phyloP scores from a whole-genome alignment of 2,888 invertebrate genomes.

The Cryptus viduatorius region DNA sequence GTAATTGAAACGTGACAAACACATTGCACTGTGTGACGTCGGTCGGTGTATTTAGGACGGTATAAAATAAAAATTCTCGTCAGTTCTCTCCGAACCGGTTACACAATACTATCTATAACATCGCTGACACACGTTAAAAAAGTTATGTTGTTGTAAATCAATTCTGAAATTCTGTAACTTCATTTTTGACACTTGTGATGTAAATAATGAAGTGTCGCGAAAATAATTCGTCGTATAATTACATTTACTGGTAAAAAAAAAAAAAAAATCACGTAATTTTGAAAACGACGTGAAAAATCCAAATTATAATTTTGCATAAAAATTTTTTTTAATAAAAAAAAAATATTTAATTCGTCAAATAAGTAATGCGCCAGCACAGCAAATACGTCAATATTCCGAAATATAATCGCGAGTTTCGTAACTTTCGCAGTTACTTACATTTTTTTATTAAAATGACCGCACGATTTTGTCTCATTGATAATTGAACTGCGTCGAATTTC shows the following conservation, averaged over 20 bases:
- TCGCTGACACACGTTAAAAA: background rate
- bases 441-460: background rate
- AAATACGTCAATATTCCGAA: too few relatives aligned
- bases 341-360: too few relatives aligned
- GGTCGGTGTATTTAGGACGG: background rate
- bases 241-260: background rate
- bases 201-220: background rate
- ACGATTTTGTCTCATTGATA: background rate
- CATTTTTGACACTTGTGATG: background rate
- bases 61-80: background rate
- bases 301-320: background rate
- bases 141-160: background rate
- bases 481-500: background rate
- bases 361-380: too few relatives aligned
- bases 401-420: too few relatives aligned
- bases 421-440: too few relatives aligned
- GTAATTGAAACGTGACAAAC: conserved; percentile 13
- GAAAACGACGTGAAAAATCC: background rate
- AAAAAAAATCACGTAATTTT: background rate
- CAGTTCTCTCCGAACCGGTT: background rate
- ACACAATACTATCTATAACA: background rate
- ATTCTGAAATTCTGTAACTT: background rate
- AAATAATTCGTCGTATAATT: background rate
- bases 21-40: background rate
- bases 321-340: background rate